Evolutionary conservation across 2,113 vertebrate species (phyloP).

Genomic region (Perognathus longimembris): DNA sequence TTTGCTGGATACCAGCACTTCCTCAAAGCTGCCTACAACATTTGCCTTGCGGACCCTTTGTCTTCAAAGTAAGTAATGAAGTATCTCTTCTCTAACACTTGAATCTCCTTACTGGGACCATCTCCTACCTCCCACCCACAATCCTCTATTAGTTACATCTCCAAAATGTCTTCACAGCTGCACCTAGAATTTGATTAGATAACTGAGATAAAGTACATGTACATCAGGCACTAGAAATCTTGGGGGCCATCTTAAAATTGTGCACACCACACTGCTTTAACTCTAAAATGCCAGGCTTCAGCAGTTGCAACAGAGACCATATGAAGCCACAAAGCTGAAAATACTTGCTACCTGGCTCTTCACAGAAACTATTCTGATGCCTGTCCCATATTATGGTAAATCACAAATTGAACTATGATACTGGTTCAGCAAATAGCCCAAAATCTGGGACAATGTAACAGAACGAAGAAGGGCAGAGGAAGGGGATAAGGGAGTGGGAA

Average conservation of each 20-base stretch:
- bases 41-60: background rate
- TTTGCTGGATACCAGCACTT: background rate
- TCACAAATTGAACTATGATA: background rate
- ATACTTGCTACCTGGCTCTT: slow-evolving; percentile 4
- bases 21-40: background rate
- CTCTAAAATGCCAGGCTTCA: background rate
- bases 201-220: background rate
- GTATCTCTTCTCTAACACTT: background rate
- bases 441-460: background rate
- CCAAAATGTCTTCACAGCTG: background rate
- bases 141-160: background rate
- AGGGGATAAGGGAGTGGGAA: background rate
- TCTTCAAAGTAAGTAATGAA: background rate
- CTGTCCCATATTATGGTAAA: background rate
- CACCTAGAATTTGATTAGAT: background rate
- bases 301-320: background rate
- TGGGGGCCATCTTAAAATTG: background rate
- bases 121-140: no score
- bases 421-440: background rate
- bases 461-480: background rate
- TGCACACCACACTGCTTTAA: background rate
- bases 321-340: background rate
- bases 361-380: background rate
- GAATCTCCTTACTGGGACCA: slow-evolving; percentile 5
- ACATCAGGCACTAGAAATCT: background rate